Conservation (phyloP, 1,140 invertebrate genomes). For the Drosophila erecta region DNA sequence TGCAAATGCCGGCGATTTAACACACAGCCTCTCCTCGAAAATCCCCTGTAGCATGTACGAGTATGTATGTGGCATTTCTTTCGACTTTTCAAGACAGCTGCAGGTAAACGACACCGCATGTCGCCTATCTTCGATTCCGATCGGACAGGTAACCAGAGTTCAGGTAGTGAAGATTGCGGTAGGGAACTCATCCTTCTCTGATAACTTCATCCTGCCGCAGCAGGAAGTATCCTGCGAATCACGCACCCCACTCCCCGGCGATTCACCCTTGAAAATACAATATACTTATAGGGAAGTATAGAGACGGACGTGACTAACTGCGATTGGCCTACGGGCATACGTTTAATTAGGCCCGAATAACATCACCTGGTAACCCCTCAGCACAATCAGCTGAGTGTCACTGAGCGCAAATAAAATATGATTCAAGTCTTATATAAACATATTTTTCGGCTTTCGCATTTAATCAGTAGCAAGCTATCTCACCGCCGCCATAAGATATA, state of each 20-base stretch:
- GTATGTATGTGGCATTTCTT: not conserved
- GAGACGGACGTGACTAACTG: conserved; percentile 35
- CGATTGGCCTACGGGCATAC: conserved; percentile 45
- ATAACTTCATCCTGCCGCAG: conserved; percentile 61
- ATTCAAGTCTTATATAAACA: no score
- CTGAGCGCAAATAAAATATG: no score
- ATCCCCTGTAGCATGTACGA: no score
- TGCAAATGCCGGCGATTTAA: not conserved
- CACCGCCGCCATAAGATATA: not conserved
- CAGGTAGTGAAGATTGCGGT: conserved; percentile 26
- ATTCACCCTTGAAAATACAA: conserved; percentile 4
- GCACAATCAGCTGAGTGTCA: no score
- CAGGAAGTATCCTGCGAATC: conserved; percentile 65
- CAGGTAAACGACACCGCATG: conserved; percentile 72
- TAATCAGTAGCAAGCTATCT: conserved; percentile 10
- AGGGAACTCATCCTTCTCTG: conserved; percentile 1
- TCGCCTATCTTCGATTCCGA: conserved; percentile 65
- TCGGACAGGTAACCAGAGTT: conserved; percentile 74
- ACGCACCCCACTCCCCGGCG: conserved; percentile 12
- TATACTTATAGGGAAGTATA: not conserved
- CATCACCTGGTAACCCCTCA: conserved; percentile 40
- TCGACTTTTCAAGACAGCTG: conserved; percentile 40
- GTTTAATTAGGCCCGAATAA: conserved; percentile 24
- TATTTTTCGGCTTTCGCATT: not conserved
- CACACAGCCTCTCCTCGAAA: conserved; percentile 1